phyloP scores from a whole-genome alignment of 2,113 vertebrate species.

The Lota lota region DNA sequence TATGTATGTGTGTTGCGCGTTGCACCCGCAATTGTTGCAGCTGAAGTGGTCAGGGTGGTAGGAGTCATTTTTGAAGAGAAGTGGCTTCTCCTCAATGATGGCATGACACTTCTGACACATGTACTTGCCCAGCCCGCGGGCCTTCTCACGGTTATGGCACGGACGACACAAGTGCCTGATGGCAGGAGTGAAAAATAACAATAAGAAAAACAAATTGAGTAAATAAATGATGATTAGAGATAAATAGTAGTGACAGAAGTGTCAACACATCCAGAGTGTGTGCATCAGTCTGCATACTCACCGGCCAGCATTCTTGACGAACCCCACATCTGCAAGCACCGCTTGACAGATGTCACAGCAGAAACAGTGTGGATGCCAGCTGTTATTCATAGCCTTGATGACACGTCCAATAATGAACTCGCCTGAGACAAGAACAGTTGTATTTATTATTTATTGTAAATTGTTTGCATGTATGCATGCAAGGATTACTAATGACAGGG shows the following conservation, averaged over 20 bases:
- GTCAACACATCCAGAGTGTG: too few species aligned
- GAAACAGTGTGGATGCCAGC: conserved; percentile 98
- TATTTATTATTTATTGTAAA: not conserved
- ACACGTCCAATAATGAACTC: conserved; percentile 98
- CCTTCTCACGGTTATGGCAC: conserved; percentile 95
- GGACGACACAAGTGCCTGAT: conserved; percentile 92
- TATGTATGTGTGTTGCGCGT: not conserved
- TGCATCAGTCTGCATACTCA: conserved; percentile 38
- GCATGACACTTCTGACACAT: conserved; percentile 98
- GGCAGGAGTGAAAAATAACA: not conserved
- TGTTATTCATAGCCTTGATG: conserved; percentile 99
- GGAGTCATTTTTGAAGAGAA: conserved; percentile 96
- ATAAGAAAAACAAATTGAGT: not conserved
- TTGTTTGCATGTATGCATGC: not conserved
- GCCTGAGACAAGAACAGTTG: conserved; percentile 65
- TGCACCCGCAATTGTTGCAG: conserved; percentile 94
- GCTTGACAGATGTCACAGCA: conserved; percentile 91
- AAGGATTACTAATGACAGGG: too few species aligned
- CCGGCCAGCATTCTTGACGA: conserved; percentile 97
- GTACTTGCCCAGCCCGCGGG: conserved; percentile 92
- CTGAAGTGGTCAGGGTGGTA: conserved; percentile 99
- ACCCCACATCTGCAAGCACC: conserved; percentile 92
- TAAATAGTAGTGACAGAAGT: too few species aligned
- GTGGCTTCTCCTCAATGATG: conserved; percentile 92
- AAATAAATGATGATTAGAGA: too few species aligned